These are phyloP conservation scores for Danio albolineatus DNA, from an alignment of 2,797 vertebrate species.

Conservation along the genomic window DNA sequence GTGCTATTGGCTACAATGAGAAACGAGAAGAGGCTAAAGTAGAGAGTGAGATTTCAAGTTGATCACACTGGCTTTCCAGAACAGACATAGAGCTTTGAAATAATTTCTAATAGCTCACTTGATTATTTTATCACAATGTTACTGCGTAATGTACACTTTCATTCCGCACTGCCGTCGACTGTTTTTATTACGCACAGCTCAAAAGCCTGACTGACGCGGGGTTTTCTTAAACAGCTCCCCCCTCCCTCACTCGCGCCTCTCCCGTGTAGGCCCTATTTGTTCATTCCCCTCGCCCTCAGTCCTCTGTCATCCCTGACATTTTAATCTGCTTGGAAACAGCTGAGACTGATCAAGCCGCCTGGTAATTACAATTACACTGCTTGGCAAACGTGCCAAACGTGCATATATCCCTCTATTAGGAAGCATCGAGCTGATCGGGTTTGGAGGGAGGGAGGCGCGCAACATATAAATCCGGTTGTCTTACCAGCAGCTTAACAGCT, in stretches of 20 bases:
- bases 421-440: slow-evolving; percentile 56
- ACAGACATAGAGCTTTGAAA: not conserved
- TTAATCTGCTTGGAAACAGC: slow-evolving; percentile 80
- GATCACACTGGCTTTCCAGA: not conserved
- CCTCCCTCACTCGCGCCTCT: not conserved
- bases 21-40: not conserved
- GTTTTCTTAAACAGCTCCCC: not conserved
- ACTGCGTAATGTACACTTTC: not conserved
- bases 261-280: slow-evolving; percentile 22
- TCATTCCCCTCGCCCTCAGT: slow-evolving; percentile 66
- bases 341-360: slow-evolving; percentile 65
- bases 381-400: slow-evolving; percentile 27
- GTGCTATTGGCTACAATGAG: not conserved
- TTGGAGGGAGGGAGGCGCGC: slow-evolving; percentile 46
- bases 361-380: slow-evolving; percentile 50
- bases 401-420: slow-evolving; percentile 50
- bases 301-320: slow-evolving; percentile 75
- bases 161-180: not conserved
- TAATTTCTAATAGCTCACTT: not conserved
- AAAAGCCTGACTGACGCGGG: not conserved
- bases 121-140: not conserved
- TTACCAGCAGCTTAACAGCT: slow-evolving; percentile 79
- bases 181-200: not conserved
- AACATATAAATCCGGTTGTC: slow-evolving; percentile 72
- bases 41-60: not conserved